These are phyloP conservation scores for Myotis lucifugus DNA, from an alignment of 2,113 vertebrate genomes.

Conservation along the genomic window DNA sequence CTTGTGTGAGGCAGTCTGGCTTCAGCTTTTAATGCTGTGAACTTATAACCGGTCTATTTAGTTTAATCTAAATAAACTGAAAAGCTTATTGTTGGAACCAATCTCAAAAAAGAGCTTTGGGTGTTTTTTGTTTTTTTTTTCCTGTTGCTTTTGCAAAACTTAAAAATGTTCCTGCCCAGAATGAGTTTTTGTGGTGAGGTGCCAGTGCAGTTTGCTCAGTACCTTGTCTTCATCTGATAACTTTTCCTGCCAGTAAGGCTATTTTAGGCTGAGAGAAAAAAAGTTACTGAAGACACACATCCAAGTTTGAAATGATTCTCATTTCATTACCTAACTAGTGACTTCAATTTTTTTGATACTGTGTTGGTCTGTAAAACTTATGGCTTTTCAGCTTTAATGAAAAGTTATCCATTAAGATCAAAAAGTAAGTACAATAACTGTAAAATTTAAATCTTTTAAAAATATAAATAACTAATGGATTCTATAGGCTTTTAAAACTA, in stretches of 20 bases:
- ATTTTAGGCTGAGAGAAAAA: not conserved
- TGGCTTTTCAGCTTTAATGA: not conserved
- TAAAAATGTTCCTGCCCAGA: not conserved
- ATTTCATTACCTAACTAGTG: conserved; percentile 8
- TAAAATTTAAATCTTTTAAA: conserved; percentile 28
- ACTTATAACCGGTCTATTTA: not conserved
- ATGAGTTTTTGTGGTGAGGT: not conserved
- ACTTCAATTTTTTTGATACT: conserved; percentile 36
- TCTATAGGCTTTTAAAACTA: not conserved
- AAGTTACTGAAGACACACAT: not conserved
- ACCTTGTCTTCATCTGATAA: not conserved
- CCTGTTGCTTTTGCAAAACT: conserved; percentile 20
- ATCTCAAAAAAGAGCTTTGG: conserved; percentile 8
- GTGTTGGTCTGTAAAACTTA: not conserved
- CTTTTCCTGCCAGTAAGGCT: not conserved
- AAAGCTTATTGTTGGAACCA: conserved; percentile 1
- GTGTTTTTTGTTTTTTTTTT: not conserved
- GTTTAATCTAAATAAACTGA: not conserved
- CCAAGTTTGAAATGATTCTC: not conserved
- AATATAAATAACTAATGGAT: not conserved
- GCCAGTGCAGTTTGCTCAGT: not conserved
- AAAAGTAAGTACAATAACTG: not conserved
- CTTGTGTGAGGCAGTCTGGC: not conserved
- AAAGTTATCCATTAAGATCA: not conserved
- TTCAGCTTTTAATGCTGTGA: not conserved